A percentile compares a stretch with the other conserved stretches of the same genome.
Evolutionary conservation across 2,797 vertebrate genomes (phyloP).

Genomic region (Coregonus suidteri): DNA sequence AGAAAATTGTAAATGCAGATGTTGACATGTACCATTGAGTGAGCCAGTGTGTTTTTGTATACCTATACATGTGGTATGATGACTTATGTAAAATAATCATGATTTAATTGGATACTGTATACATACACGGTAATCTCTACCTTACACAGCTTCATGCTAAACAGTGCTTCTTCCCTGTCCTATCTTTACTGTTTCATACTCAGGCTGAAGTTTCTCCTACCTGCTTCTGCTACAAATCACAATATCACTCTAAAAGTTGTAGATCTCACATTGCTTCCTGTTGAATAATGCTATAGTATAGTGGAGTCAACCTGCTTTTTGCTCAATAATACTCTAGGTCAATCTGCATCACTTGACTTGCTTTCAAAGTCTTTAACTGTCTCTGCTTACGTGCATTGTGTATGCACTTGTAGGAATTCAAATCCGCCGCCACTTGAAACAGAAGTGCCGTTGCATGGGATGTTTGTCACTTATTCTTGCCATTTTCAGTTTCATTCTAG

Average conservation of each 20-base stretch:
- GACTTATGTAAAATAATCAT: slow-evolving; percentile 40
- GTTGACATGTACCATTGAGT: slow-evolving; percentile 46
- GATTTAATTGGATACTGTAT: slow-evolving; percentile 18
- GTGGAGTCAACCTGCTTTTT: not conserved
- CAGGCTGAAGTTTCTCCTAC: slow-evolving; percentile 5
- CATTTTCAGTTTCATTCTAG: not conserved
- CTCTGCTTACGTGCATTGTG: not conserved
- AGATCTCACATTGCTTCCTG: slow-evolving; percentile 21
- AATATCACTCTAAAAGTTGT: too few species aligned
- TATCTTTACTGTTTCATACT: not conserved
- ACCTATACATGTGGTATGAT: slow-evolving; percentile 42
- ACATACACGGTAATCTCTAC: not conserved
- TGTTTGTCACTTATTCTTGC: not conserved
- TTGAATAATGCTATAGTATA: slow-evolving; percentile 31
- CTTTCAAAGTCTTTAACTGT: slow-evolving; percentile 2
- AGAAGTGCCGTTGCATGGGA: not conserved
- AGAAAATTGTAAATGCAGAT: slow-evolving; percentile 48
- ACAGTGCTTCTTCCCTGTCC: slow-evolving; percentile 23
- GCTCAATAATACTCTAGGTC: not conserved
- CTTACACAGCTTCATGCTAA: slow-evolving; percentile 1
- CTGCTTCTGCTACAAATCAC: not conserved
- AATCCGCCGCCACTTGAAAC: not conserved
- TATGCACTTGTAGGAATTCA: not conserved
- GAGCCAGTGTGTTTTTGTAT: slow-evolving; percentile 42
- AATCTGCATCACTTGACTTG: slow-evolving; percentile 16